Percentiles rank a stretch among this genome's conserved stretches.
These are phyloP conservation scores for Pavo muticus DNA, from an alignment of 2,113 vertebrate genomes.

Conservation along the genomic window DNA sequence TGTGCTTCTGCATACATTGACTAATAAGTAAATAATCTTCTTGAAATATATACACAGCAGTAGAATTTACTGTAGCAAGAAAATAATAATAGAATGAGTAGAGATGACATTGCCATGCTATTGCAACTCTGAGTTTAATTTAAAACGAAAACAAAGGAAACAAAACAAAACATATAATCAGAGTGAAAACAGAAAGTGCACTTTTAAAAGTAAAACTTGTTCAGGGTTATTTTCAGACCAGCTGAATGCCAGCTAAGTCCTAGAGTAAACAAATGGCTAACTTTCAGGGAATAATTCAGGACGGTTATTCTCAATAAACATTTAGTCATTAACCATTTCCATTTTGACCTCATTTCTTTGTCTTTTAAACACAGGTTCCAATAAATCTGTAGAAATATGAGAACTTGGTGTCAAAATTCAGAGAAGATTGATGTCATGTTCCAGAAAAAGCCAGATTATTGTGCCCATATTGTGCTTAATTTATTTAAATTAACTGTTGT, in stretches of 20 bases:
- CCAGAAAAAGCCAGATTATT: background rate
- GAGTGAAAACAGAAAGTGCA: background rate
- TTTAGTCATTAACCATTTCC: background rate
- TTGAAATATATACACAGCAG: background rate
- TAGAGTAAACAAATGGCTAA: background rate
- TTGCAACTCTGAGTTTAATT: background rate
- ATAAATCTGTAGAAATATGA: background rate
- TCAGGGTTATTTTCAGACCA: background rate
- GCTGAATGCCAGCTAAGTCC: background rate
- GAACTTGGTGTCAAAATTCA: background rate
- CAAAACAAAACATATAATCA: background rate
- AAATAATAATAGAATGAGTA: slow-evolving; percentile 6
- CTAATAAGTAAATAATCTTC: background rate
- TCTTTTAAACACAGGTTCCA: background rate
- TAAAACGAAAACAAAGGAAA: background rate
- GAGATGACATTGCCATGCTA: background rate
- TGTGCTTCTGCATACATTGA: background rate
- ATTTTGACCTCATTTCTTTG: background rate
- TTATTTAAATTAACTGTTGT: rapidly evolving
- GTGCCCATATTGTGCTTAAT: background rate
- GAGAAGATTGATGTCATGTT: background rate
- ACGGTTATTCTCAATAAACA: background rate
- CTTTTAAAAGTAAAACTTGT: background rate
- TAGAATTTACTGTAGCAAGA: background rate
- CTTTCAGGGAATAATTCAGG: background rate